Percentiles rank a stretch among this genome's conserved stretches.
phyloP scores from a whole-genome alignment of 1,140 invertebrate species.

The Sitodiplosis mosellana region DNA sequence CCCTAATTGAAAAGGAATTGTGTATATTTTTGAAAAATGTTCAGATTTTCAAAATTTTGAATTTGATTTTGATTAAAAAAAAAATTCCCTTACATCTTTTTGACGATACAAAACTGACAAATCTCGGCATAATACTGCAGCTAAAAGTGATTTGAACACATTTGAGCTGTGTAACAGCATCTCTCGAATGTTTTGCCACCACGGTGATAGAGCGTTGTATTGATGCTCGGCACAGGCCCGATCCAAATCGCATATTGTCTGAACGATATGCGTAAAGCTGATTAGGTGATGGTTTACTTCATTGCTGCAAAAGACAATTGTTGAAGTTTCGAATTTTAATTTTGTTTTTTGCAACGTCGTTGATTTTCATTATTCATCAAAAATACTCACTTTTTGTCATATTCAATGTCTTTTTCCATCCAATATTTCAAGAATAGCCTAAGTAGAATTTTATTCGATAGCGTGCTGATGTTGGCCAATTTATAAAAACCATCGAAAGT shows the following conservation, averaged over 20 bases:
- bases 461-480: constrained; percentile 7
- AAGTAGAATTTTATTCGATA: constrained; percentile 17
- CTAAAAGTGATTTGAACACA: constrained; percentile 50
- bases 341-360: no score
- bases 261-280: constrained; percentile 17
- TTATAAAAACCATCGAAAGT: constrained; percentile 17
- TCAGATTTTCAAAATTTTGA: no score
- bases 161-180: constrained; percentile 46
- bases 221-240: constrained; percentile 26
- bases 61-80: no score
- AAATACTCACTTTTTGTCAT: constrained; percentile 14
- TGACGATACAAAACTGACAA: constrained; percentile 36
- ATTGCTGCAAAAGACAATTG: constrained; percentile 14
- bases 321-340: no score
- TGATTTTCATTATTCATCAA: no score
- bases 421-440: constrained; percentile 19
- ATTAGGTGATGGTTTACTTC: constrained; percentile 22
- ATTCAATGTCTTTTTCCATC: constrained; percentile 19
- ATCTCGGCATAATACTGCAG: constrained; percentile 54
- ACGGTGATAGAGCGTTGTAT: constrained; percentile 46
- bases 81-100: constrained; percentile 22
- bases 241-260: constrained; percentile 15
- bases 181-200: constrained; percentile 56
- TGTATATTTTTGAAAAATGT: constrained; percentile 6
- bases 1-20: no score